Base-by-base conservation (phyloP, 2,888 invertebrate genomes). In the Bellardia bayeri region DNA sequence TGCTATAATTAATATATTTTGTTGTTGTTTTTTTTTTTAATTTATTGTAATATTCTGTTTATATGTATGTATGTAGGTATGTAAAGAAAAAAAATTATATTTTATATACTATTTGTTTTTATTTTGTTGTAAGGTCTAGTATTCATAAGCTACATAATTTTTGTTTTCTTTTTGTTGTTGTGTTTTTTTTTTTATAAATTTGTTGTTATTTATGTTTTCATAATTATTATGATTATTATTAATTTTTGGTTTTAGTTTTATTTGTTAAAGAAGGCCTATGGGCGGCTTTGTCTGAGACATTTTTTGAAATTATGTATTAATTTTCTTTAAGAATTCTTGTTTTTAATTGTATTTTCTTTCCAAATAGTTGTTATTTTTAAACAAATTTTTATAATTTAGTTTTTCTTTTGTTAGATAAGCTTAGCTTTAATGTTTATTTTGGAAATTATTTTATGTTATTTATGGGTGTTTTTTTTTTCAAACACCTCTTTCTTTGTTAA, bases 281-380 rank as follows among this genome's bases (percentile, higher is more conserved):
- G 91, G 91, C 91, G 91, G 91, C 90, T 90, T 90, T 90, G 90
- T 90, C 90, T 89, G 89, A 87, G 83, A 86, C 85, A 76, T 88
- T 86, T 86, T 85, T 84, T 88, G 79, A 72, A 45, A 68, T 54
- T 82, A 63, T 61, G 89, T 81, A 71, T 82, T 71, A 76, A 40
- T 75, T 76, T 74, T 75, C 68, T 83, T 80, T 51, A 16, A 56
- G 23, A 54, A 64, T 79, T 82, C 74, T 49, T 58, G 56, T 30
- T 75, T 11, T 51, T 49, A 74, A 83, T 45, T 71, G 16, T 61
- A 51, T 45, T 78, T 30, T 56, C 40, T 14, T 45, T 61, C 58
- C 33, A 78, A 61, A 37, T 37, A 37, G 37, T 37, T 37, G 37
- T 37, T 37, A 37, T 37, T 4, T 23, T 37, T 37, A 37, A 37